These are phyloP conservation scores for Wiebesia pumilae DNA, from an alignment of 1,140 invertebrate species.

Conservation along the genomic window DNA sequence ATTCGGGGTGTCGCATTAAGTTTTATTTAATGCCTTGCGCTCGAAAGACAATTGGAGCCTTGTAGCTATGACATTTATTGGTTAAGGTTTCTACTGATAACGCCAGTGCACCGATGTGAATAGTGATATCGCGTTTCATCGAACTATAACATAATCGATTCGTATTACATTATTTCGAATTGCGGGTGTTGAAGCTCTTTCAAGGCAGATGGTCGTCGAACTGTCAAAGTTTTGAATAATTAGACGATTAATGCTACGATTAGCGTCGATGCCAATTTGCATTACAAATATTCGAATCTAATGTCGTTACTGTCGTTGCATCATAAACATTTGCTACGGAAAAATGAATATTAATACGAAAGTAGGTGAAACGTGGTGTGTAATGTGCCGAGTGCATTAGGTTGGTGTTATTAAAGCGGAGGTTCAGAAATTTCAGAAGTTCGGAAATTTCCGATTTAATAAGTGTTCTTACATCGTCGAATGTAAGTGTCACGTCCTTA, in stretches of 20 bases:
- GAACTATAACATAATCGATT: constrained; percentile 27
- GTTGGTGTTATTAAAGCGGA: too few relatives aligned
- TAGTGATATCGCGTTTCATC: constrained; percentile 20
- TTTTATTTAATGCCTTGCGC: constrained; percentile 3
- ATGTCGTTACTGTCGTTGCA: neutral
- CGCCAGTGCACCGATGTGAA: neutral
- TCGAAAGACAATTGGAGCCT: constrained; percentile 10
- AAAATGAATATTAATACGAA: neutral
- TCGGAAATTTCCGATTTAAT: too few relatives aligned
- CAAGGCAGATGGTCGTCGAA: constrained; percentile 2
- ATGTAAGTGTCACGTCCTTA: too few relatives aligned
- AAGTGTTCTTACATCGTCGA: too few relatives aligned
- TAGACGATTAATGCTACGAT: constrained; percentile 7
- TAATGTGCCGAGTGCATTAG: too few relatives aligned
- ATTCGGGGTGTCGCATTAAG: neutral
- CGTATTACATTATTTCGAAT: constrained; percentile 23
- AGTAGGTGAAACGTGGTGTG: neutral
- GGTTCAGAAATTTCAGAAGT: too few relatives aligned
- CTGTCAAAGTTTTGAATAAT: constrained; percentile 38
- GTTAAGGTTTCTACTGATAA: constrained; percentile 30
- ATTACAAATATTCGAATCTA: neutral
- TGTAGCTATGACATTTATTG: constrained; percentile 20
- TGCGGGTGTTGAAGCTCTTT: constrained; percentile 33
- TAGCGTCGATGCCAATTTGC: neutral
- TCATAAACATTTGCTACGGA: neutral